These are phyloP conservation scores for Campoletis sonorensis DNA, from an alignment of 1,140 invertebrate species.

Conservation along the genomic window DNA sequence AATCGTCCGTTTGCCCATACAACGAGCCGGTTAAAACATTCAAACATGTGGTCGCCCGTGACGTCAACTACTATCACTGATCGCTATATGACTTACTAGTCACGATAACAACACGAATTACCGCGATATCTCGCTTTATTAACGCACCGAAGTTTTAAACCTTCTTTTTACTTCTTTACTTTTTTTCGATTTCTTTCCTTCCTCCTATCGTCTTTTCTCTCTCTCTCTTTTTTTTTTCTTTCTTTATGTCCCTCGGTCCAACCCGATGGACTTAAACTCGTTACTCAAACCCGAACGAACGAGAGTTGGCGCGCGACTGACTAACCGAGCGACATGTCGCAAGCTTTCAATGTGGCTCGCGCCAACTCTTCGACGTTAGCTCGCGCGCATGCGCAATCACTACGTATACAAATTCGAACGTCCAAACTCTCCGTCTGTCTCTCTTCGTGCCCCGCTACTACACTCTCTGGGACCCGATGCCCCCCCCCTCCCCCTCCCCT, in stretches of 20 bases:
- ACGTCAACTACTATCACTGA: neutral
- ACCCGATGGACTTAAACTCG: constrained; percentile 24
- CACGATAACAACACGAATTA: constrained; percentile 2
- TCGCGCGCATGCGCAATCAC: constrained; percentile 52
- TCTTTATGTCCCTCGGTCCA: neutral
- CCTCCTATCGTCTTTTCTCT: neutral
- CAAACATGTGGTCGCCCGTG: neutral
- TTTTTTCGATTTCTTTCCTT: too few species aligned
- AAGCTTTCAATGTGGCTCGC: constrained; percentile 74
- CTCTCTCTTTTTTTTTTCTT: neutral
- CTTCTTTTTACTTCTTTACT: too few species aligned
- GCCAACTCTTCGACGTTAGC: constrained; percentile 55
- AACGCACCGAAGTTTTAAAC: neutral
- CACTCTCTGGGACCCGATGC: neutral
- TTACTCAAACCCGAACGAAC: constrained; percentile 57
- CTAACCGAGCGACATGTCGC: constrained; percentile 69
- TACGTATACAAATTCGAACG: constrained; percentile 6
- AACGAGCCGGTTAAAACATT: neutral
- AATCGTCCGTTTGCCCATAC: too few species aligned
- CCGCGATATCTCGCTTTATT: neutral
- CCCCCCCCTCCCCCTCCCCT: too few species aligned
- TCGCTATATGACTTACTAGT: neutral
- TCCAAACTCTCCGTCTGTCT: neutral
- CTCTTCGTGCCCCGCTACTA: neutral
- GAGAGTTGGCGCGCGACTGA: constrained; percentile 75